Evolutionary conservation across 2,888 invertebrate genomes (phyloP).

Genomic region (Sarcophaga variegata): DNA sequence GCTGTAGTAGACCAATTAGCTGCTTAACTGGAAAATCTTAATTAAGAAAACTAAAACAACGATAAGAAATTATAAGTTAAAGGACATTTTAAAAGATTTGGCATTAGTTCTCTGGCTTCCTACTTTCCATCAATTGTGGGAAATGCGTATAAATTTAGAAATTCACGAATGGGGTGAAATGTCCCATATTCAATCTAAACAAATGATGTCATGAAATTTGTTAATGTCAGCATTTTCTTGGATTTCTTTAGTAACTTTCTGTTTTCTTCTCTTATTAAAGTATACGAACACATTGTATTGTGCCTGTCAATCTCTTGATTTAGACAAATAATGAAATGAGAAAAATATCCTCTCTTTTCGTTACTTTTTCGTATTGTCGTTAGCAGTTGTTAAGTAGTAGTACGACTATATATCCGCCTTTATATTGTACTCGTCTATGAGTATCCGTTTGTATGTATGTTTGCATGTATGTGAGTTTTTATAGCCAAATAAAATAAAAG

Average conservation of each 20-base stretch:
- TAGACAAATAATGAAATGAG: constrained; percentile 8
- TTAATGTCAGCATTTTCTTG: constrained; percentile 56
- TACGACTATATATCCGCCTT: too few relatives aligned
- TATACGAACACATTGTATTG: background rate
- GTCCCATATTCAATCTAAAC: constrained; percentile 16
- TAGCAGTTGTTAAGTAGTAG: background rate
- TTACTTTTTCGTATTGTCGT: constrained; percentile 10
- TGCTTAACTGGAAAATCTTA: too few relatives aligned
- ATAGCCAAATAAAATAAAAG: constrained; percentile 6
- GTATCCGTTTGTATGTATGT: constrained; percentile 5
- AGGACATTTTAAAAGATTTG: too few relatives aligned
- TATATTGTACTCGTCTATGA: too few relatives aligned
- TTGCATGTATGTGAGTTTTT: background rate
- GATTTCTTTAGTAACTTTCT: background rate
- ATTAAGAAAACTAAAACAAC: too few relatives aligned
- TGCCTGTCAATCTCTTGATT: background rate
- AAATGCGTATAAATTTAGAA: too few relatives aligned
- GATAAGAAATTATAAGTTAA: too few relatives aligned
- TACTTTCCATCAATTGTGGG: too few relatives aligned
- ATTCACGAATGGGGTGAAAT: background rate
- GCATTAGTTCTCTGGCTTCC: too few relatives aligned
- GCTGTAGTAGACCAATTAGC: too few relatives aligned
- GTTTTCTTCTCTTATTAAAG: background rate
- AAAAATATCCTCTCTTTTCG: background rate
- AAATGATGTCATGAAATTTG: constrained; percentile 51